Conservation (phyloP, 2,113 vertebrate genomes). For the Progne subis region DNA sequence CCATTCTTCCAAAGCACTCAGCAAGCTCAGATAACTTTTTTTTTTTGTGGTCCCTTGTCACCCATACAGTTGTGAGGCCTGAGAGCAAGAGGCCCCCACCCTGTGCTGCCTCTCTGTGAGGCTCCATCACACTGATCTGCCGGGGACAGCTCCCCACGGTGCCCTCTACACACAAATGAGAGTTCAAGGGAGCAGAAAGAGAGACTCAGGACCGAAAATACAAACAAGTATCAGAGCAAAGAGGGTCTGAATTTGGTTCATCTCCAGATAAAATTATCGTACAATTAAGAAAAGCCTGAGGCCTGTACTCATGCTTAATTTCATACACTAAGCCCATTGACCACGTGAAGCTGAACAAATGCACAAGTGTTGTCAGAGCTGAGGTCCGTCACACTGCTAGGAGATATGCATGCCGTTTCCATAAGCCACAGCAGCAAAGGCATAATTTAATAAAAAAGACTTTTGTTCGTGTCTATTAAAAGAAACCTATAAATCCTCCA, state of each 20-base stretch:
- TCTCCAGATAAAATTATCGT: constrained; percentile 6
- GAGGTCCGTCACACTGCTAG: not conserved
- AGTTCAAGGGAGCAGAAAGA: not conserved
- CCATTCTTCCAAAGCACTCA: not conserved
- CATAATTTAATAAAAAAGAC: constrained; percentile 59
- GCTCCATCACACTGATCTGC: not conserved
- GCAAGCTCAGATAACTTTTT: not conserved
- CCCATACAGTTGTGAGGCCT: not conserved
- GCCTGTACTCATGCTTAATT: not conserved
- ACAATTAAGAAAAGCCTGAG: constrained; percentile 14
- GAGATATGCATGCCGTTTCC: constrained; percentile 35
- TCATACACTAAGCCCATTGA: constrained; percentile 47
- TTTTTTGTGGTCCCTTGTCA: not conserved
- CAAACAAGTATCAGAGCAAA: not conserved
- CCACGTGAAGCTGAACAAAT: not conserved
- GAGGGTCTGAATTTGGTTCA: not conserved
- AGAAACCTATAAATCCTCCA: constrained; percentile 55
- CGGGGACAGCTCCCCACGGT: accelerated
- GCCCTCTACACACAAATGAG: not conserved
- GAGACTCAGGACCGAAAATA: not conserved
- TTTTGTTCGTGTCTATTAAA: constrained; percentile 54
- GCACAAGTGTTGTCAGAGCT: constrained; percentile 13
- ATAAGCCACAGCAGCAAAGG: constrained; percentile 45
- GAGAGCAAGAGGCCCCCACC: not conserved
- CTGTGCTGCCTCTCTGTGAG: not conserved